Conservation (phyloP, 2,888 invertebrate species). For the Amblyjoppa fuscipennis region DNA sequence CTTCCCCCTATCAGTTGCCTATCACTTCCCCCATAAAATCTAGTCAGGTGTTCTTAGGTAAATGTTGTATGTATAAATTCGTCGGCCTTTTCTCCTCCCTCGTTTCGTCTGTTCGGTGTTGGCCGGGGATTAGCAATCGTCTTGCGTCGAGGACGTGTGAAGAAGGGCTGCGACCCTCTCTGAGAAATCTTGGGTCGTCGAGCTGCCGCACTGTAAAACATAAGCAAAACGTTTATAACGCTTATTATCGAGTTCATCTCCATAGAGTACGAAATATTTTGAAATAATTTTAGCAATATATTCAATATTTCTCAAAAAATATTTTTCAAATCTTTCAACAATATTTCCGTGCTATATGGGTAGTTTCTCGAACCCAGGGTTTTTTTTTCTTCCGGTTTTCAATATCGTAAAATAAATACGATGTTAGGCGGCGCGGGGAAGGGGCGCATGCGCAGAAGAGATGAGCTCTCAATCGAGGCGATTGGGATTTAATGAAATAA, state of each 20-base stretch:
- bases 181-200: constrained; percentile 77
- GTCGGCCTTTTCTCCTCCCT: background rate
- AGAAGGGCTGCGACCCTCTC: constrained; percentile 81
- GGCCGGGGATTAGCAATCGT: constrained; percentile 79
- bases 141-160: constrained; percentile 79
- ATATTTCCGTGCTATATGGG: too few relatives aligned
- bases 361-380: background rate
- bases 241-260: background rate
- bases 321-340: too few relatives aligned
- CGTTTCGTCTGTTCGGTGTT: background rate
- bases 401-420: background rate
- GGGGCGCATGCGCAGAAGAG: background rate
- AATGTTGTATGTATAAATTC: background rate
- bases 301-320: background rate
- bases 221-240: background rate
- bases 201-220: constrained; percentile 77
- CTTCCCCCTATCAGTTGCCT: background rate
- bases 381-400: background rate
- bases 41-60: background rate
- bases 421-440: background rate
- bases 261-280: too few relatives aligned
- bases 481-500: background rate
- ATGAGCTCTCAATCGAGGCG: background rate
- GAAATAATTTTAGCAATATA: too few relatives aligned
- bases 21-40: background rate